Evolutionary conservation across 2,797 vertebrate genomes (phyloP).

Genomic region (Malurus splendens): DNA sequence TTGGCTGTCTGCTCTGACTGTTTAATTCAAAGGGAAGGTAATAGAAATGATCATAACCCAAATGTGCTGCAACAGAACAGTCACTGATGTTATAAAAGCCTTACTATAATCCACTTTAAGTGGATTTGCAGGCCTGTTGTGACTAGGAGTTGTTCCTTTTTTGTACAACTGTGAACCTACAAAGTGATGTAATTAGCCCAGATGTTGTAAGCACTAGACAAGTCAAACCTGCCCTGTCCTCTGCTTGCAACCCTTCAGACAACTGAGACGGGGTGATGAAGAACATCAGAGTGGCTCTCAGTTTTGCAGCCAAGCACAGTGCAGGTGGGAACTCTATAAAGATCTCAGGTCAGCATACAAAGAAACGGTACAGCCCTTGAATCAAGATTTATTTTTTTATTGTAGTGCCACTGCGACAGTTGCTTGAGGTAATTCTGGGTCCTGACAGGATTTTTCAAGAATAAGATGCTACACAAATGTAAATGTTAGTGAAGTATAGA

Average conservation of each 20-base stretch:
- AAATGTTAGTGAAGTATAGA: background rate
- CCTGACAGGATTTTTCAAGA: background rate
- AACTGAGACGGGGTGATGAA: background rate
- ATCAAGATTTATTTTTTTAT: background rate
- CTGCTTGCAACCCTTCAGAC: background rate
- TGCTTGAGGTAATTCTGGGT: background rate
- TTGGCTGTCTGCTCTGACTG: background rate
- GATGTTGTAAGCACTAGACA: background rate
- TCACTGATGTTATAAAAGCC: background rate
- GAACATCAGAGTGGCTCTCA: background rate
- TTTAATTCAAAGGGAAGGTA: background rate
- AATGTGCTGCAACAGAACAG: background rate
- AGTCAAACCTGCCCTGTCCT: background rate
- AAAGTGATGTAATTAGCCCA: background rate
- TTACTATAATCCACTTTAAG: conserved; percentile 9
- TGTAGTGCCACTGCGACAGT: background rate
- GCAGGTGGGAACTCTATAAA: background rate
- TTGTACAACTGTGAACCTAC: background rate
- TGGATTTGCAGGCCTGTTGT: conserved; percentile 3
- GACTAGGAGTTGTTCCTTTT: background rate
- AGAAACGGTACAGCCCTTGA: background rate
- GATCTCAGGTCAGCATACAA: background rate
- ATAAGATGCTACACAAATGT: background rate
- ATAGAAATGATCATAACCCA: background rate
- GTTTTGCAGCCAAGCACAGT: background rate